These are phyloP conservation scores for Scomberomorus guttatus DNA, from an alignment of 2,797 vertebrate species.

Conservation along the genomic window DNA sequence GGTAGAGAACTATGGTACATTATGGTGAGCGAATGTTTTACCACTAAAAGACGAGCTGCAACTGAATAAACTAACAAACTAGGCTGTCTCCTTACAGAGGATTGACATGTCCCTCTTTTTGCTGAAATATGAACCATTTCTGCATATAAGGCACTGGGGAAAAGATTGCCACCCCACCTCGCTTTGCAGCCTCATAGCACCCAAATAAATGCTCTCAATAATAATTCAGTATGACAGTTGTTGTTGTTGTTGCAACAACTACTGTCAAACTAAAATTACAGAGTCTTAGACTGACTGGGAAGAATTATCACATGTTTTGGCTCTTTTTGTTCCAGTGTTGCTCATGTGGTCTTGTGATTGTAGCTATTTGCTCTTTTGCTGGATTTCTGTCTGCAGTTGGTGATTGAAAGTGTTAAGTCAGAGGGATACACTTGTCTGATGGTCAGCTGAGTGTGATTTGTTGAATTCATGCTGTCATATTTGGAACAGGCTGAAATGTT, in stretches of 20 bases:
- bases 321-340: background rate
- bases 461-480: conserved; percentile 30
- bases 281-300: background rate
- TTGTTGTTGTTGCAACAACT: background rate
- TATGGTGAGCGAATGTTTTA: background rate
- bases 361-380: background rate
- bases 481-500: conserved; percentile 17
- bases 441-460: conserved; percentile 12
- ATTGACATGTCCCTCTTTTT: background rate
- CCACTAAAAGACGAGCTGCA: background rate
- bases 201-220: background rate
- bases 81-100: background rate
- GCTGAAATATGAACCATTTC: background rate
- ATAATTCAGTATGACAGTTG: background rate
- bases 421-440: background rate
- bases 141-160: background rate
- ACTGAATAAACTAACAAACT: background rate
- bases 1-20: background rate
- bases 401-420: background rate
- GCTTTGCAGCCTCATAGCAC: background rate
- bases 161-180: background rate
- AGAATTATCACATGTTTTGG: conserved; percentile 3
- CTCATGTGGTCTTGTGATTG: background rate
- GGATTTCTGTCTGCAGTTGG: background rate
- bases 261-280: conserved; percentile 18